These are phyloP conservation scores for Helicoverpa armigera DNA, from an alignment of 1,140 invertebrate genomes.

Conservation along the genomic window DNA sequence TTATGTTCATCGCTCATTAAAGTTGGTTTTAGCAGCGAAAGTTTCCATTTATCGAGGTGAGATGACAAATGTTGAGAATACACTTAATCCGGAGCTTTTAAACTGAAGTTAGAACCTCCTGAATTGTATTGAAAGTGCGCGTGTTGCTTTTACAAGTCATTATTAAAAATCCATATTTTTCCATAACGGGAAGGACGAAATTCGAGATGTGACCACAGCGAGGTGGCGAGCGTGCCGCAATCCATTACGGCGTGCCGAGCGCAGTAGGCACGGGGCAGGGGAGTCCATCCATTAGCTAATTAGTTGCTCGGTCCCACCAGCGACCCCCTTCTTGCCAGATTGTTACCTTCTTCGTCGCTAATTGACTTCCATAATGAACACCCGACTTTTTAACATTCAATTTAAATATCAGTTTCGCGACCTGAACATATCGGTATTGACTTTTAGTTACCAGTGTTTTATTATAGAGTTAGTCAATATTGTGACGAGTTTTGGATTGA, in stretches of 20 bases:
- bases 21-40: too few relatives aligned
- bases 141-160: conserved; percentile 9
- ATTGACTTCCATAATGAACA: conserved; percentile 67
- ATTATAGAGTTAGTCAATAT: background rate
- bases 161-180: conserved; percentile 43
- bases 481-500: background rate
- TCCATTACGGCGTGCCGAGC: conserved; percentile 72
- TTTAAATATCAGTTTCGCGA: conserved; percentile 35
- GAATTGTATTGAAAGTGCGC: background rate
- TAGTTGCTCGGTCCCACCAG: conserved; percentile 62
- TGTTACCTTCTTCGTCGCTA: conserved; percentile 78
- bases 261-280: conserved; percentile 53
- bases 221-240: conserved; percentile 76
- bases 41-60: too few relatives aligned
- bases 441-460: background rate
- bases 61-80: too few relatives aligned
- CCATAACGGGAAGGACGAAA: conserved; percentile 59
- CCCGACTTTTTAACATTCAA: conserved; percentile 27
- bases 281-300: conserved; percentile 81
- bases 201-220: conserved; percentile 68
- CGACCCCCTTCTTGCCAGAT: conserved; percentile 83
- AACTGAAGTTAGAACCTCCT: too few relatives aligned
- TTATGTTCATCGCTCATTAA: background rate
- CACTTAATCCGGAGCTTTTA: too few relatives aligned
- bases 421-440: background rate